Percentiles rank a stretch among this genome's conserved stretches.
These are phyloP conservation scores for Hafferia zeledoni DNA, from an alignment of 2,797 vertebrate species.

Conservation along the genomic window DNA sequence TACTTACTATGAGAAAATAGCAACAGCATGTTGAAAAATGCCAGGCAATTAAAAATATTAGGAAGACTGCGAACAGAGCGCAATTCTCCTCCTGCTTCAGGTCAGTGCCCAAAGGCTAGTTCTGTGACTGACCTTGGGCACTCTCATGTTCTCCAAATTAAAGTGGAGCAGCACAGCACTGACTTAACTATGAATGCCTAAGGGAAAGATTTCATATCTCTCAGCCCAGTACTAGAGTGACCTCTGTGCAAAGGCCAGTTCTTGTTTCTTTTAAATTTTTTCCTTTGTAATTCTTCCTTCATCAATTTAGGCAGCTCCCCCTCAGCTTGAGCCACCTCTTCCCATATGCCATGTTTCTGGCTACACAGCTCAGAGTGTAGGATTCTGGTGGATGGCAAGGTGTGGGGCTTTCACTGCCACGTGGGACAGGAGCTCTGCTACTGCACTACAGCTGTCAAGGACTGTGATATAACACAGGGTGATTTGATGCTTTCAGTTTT, in stretches of 20 bases:
- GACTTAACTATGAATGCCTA: not conserved
- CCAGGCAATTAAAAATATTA: not conserved
- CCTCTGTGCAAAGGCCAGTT: not conserved
- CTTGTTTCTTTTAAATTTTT: not conserved
- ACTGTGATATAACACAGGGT: not conserved
- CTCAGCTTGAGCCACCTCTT: not conserved
- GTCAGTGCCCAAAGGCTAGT: not conserved
- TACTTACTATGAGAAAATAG: not conserved
- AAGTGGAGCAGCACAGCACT: not conserved
- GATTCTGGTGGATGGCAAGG: not conserved
- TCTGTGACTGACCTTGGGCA: not conserved
- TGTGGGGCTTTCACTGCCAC: not conserved
- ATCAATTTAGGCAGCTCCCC: not conserved
- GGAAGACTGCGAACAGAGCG: not conserved
- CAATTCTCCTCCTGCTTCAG: not conserved
- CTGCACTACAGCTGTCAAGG: not conserved
- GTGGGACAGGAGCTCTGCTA: not conserved
- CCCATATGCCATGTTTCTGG: accelerated
- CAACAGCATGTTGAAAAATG: not conserved
- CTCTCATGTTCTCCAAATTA: not conserved
- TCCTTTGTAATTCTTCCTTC: not conserved
- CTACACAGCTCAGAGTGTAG: not conserved
- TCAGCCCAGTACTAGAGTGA: not conserved
- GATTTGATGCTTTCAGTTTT: not conserved
- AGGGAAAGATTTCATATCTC: not conserved